Evolutionary conservation across 1,140 invertebrate species (phyloP).

Genomic region (Anadara kagoshimensis): DNA sequence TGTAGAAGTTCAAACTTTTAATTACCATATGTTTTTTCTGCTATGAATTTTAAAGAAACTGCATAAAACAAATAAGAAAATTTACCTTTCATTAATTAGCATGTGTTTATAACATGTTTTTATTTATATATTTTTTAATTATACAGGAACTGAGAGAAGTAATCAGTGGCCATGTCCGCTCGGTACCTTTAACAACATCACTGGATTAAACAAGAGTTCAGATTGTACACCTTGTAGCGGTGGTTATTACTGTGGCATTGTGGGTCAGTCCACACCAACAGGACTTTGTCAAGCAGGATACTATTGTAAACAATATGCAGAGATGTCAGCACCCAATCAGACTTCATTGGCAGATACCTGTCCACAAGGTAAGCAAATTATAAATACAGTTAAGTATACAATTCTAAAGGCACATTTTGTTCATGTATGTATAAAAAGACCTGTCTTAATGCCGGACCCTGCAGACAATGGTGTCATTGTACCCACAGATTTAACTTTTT

Average conservation of each 20-base stretch:
- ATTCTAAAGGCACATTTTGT: neutral
- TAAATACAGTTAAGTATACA: no score
- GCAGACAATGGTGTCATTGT: no score
- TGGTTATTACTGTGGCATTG: constrained; percentile 60
- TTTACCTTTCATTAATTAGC: no score
- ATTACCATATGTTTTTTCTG: no score
- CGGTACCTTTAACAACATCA: constrained; percentile 66
- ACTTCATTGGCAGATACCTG: constrained; percentile 61
- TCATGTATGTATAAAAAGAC: no score
- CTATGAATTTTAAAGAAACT: no score
- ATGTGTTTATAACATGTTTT: no score
- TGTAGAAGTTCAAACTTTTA: no score
- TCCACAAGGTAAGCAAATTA: constrained; percentile 59
- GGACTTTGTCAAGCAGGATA: constrained; percentile 63
- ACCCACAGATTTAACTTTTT: no score
- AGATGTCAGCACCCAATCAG: constrained; percentile 62
- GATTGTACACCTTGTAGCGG: constrained; percentile 62
- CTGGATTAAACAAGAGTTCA: constrained; percentile 57
- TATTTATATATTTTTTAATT: no score
- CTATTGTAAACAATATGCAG: constrained; percentile 58
- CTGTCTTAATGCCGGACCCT: neutral
- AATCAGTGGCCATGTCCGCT: constrained; percentile 59
- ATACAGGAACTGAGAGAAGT: constrained; percentile 52
- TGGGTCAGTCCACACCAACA: constrained; percentile 56
- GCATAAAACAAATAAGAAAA: no score